Evolutionary conservation across 1,140 invertebrate species (phyloP).

Genomic region (Colletes latitarsis): DNA sequence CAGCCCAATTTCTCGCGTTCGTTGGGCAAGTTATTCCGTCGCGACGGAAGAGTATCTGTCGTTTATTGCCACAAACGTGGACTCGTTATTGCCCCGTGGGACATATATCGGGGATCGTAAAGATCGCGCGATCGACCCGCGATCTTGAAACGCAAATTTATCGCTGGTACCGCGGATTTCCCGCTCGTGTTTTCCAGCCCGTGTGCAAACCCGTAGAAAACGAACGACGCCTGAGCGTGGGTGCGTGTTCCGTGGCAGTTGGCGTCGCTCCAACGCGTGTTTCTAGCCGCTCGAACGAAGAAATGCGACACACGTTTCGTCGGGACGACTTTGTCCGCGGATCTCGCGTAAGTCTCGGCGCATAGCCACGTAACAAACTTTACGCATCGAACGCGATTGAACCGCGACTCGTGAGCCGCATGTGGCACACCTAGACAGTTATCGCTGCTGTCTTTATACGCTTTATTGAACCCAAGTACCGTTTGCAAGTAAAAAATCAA

Average conservation of each 20-base stretch:
- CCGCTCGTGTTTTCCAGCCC: constrained; percentile 6
- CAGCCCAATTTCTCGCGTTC: not conserved
- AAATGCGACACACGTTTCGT: constrained; percentile 12
- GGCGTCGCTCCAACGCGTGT: constrained; percentile 29
- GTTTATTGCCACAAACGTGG: not conserved
- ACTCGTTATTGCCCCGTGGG: not conserved
- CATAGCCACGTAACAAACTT: too few relatives aligned
- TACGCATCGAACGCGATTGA: too few relatives aligned
- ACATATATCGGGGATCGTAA: constrained; percentile 10
- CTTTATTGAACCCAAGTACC: too few relatives aligned
- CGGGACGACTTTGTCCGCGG: not conserved
- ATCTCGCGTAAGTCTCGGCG: not conserved
- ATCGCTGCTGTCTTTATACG: too few relatives aligned
- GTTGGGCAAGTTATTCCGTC: not conserved
- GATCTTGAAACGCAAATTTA: constrained; percentile 40
- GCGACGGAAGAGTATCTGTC: not conserved
- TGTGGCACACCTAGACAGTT: too few relatives aligned
- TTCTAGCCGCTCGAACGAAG: constrained; percentile 16
- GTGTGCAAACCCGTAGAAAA: constrained; percentile 32
- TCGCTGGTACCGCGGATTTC: not conserved
- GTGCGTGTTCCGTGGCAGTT: not conserved
- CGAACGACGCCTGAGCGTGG: constrained; percentile 1
- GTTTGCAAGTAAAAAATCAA: too few relatives aligned
- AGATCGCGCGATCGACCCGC: not conserved
- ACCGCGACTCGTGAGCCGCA: too few relatives aligned